Evolutionary conservation across 2,113 vertebrate species (phyloP), one percentile per base, ranked within the genome.

Genomic region (Girardinichthys multiradiatus): DNA sequence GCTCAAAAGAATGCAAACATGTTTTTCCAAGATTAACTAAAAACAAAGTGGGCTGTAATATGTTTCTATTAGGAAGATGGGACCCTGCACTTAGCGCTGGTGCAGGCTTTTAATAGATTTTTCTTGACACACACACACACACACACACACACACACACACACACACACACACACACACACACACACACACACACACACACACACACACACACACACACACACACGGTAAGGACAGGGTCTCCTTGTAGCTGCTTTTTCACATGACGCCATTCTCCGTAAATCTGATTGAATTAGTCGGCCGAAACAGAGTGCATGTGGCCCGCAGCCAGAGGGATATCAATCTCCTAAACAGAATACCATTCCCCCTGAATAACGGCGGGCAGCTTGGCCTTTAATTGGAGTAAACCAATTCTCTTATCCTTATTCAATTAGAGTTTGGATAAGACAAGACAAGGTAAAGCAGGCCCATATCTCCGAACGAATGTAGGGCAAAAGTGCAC

Each of bases 341-440:
- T 93, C 92, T 91, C 81, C 65, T 76, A 9, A 74, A 27, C 78
- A 84, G 84, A 85, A 78, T 76, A 77, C 76, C 79, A 68, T 83
- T 89, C 89, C 60, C 71, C 80, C 83, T 77, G 82, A 91, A 82
- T 89, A 91, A 89, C 74, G 79, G 84, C 77, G 70, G 77, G 72
- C 85, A 74, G 84, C 84, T 86, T 35, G 37, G 79, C 74, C 86
- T 86, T 90, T 90, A 91, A 90, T 88, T 88, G 80, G 74, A 82
- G 79, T 81, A 90, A 91, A 87, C 89, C 87, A 90, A 93, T 89
- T 90, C 86, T 82, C 80, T 83, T 86, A 70, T 83, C 71, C 86
- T 92, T 82, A 91, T 92, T 92, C 88, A 90, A 91, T 93, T 92
- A 91, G 70, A 82, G 79, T 90, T 79, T 7, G 86, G 86, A 87